Percentiles rank a stretch among this genome's conserved stretches.
phyloP scores from a whole-genome alignment of 1,140 invertebrate species.

The Drosophila nigrodunni region DNA sequence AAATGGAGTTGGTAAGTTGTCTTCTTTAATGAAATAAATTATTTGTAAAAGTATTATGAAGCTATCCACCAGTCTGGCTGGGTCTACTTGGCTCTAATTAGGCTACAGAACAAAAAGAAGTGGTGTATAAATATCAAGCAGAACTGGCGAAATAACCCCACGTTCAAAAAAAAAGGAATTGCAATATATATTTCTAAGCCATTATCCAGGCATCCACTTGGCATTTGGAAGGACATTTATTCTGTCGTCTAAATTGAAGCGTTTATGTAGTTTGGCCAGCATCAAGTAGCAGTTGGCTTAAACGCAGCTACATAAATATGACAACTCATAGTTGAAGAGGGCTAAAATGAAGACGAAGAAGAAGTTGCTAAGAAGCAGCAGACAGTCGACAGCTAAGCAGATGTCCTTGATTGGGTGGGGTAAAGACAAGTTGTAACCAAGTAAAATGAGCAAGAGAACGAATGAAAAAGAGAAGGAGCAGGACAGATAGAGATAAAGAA shows the following conservation, averaged over 20 bases:
- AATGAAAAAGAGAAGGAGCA: too few relatives aligned
- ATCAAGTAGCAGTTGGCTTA: conserved; percentile 58
- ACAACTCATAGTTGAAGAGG: conserved; percentile 62
- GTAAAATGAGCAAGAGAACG: conserved; percentile 17
- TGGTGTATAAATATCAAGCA: neutral
- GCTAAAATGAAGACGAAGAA: conserved; percentile 22
- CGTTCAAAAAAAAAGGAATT: neutral
- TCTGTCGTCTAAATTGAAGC: conserved; percentile 60
- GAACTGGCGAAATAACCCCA: neutral
- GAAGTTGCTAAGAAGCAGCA: neutral
- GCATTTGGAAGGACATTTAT: conserved; percentile 46
- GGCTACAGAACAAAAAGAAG: neutral
- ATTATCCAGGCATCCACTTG: conserved; percentile 17
- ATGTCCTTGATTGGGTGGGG: conserved; percentile 44
- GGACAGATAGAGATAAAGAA: too few relatives aligned
- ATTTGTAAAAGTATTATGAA: neutral
- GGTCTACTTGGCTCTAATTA: conserved; percentile 25
- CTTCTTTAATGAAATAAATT: conserved; percentile 4
- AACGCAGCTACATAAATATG: conserved; percentile 76
- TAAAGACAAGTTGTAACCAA: conserved; percentile 16
- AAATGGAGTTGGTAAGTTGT: neutral
- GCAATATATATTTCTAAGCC: conserved; percentile 34
- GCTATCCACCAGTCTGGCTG: neutral
- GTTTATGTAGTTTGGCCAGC: conserved; percentile 58
- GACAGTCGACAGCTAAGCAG: conserved; percentile 26